Base-by-base conservation (phyloP, 1,140 invertebrate species). In the Kradibia gibbosae region DNA sequence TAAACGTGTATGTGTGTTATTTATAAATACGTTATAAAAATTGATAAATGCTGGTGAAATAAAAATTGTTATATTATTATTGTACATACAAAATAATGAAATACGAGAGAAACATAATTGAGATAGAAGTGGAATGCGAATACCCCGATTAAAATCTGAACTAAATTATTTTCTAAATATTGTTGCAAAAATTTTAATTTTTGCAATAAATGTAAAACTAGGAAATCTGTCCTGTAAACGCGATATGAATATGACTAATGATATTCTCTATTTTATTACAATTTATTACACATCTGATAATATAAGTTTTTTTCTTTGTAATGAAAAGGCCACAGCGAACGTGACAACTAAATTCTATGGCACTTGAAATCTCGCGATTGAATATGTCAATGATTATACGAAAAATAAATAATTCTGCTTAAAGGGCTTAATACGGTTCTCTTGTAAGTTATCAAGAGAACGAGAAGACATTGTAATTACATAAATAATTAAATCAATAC, bases 311-410 rank as follows among this genome's bases (percentile, higher is more conserved):
- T 57, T 80, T 75, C 25, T 75, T 62, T 57, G 13, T 36, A n/a
- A 57, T 73, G 34, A 73, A 34, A 50, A 81, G 73, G 57, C 80
- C 72, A 76, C 76, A 71, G 62, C 8, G 62, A 71, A 25, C 45
- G 72, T 74, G 50, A 76, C 36, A 76, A 45, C 55, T 71, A 60
- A 75, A 81, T 81, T 73, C 82, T 80, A 67, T 85, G 80, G 81
- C 83, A 82, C 82, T 82, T 83, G 79, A 84, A 85, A 83, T 85
- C 84, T 83, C 74, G 70, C 76, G 70, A 34, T 73, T 74, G n/a
- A 80, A 72, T 71, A 57, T 76, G 70, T 62, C 17, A 60, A 65
- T 78, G 50, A 82, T 72, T 36, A 72, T 55, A 60, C n/a, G 31
- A 50, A 80, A 17, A 65, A n/a, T n/a, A 83, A 73, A 45, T 53